Conservation (phyloP, 2,888 invertebrate genomes). For the Diabrotica balteata region DNA sequence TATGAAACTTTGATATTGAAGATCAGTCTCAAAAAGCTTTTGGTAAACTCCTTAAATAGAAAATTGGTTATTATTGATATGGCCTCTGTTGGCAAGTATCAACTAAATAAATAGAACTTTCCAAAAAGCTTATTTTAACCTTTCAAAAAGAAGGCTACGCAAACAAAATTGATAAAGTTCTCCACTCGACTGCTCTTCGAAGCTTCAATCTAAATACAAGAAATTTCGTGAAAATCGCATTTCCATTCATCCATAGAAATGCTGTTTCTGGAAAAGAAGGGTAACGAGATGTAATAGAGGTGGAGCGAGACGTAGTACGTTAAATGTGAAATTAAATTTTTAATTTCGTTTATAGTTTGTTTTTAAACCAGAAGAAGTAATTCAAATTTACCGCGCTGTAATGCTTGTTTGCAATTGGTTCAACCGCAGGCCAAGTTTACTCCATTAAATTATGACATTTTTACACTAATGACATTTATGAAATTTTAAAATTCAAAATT, state of each 20-base stretch:
- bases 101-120: constrained; percentile 16
- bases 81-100: constrained; percentile 18
- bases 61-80: constrained; percentile 22
- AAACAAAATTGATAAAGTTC: constrained; percentile 24
- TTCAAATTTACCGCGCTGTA: too few species aligned
- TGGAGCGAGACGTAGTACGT: background rate
- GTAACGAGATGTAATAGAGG: background rate
- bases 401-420: too few species aligned
- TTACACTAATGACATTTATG: too few species aligned
- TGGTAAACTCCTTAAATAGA: constrained; percentile 15
- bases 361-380: too few species aligned
- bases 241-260: constrained; percentile 20
- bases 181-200: constrained; percentile 9
- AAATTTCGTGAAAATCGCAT: constrained; percentile 29
- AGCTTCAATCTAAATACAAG: constrained; percentile 21
- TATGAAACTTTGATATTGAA: background rate
- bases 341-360: background rate
- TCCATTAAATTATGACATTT: too few species aligned
- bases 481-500: too few species aligned
- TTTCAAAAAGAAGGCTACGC: constrained; percentile 10
- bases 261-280: constrained; percentile 12
- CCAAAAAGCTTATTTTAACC: constrained; percentile 20
- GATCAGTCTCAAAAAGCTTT: background rate
- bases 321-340: background rate
- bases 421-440: too few species aligned